phyloP scores from a whole-genome alignment of 2,113 vertebrate species.

The Pavo muticus region DNA sequence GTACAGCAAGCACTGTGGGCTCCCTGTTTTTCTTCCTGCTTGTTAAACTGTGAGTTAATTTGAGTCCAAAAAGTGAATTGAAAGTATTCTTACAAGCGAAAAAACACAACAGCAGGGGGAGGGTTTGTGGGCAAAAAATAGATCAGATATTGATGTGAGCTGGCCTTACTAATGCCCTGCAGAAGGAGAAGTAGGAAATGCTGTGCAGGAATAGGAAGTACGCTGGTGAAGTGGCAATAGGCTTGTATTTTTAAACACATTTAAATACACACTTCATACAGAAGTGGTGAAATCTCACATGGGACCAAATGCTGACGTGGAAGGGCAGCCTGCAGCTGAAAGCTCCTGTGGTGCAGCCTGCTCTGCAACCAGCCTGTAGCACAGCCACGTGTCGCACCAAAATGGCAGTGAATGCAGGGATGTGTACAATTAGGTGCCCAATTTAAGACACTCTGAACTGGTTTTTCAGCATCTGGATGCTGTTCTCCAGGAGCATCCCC shows the following conservation, averaged over 20 bases:
- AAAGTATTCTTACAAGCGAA: not conserved
- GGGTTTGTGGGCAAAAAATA: not conserved
- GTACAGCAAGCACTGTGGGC: not conserved
- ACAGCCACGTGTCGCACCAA: not conserved
- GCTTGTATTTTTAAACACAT: constrained; percentile 69
- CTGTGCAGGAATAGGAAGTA: constrained; percentile 53
- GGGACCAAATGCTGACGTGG: not conserved
- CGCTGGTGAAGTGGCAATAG: constrained; percentile 24
- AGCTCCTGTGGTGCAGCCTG: not conserved
- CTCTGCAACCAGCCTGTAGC: not conserved
- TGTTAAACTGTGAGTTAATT: not conserved
- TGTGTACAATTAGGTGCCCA: not conserved
- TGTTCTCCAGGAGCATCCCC: not conserved
- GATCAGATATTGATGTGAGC: not conserved
- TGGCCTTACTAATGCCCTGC: not conserved
- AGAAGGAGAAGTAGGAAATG: constrained; percentile 67
- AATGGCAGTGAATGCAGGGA: not conserved
- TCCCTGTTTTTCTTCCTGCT: not conserved
- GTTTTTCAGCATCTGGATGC: not conserved
- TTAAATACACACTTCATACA: constrained; percentile 45
- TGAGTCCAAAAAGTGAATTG: not conserved
- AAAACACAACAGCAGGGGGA: not conserved
- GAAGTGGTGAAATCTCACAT: constrained; percentile 51
- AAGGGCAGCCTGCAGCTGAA: constrained; percentile 13
- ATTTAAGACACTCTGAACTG: not conserved